These are phyloP conservation scores for Tholera decimalis DNA, from an alignment of 2,888 invertebrate species.

Conservation along the genomic window DNA sequence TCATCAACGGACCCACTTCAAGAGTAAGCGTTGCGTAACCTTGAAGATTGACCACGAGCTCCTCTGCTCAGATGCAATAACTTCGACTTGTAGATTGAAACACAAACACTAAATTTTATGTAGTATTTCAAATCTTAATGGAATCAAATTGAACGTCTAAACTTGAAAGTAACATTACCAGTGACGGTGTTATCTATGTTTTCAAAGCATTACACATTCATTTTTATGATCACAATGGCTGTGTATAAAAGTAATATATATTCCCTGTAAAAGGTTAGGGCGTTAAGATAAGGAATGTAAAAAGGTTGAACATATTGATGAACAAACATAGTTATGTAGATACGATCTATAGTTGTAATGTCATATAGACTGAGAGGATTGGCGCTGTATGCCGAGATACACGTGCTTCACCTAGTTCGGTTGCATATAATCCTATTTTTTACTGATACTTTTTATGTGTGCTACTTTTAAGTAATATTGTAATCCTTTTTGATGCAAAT, in stretches of 20 bases:
- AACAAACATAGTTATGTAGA: not conserved
- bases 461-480: no score
- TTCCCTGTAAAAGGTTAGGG: slow-evolving; percentile 12
- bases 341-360: no score
- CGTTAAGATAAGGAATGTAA: slow-evolving; percentile 29
- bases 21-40: no score
- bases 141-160: slow-evolving; percentile 13
- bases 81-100: not conserved
- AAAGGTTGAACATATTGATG: slow-evolving; percentile 22
- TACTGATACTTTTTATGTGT: no score
- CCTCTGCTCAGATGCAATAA: no score
- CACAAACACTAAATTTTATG: not conserved
- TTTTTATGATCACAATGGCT: slow-evolving; percentile 45
- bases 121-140: not conserved
- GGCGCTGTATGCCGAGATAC: no score
- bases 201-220: slow-evolving; percentile 46
- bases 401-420: no score
- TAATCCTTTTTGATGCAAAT: no score
- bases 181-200: slow-evolving; percentile 29
- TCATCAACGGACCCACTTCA: no score
- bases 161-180: slow-evolving; percentile 24
- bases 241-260: slow-evolving; percentile 38
- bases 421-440: no score
- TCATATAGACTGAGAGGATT: no score
- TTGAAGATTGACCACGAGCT: no score